Conservation (phyloP, 2,113 vertebrate genomes). For the Chloropsis cyanopogon region DNA sequence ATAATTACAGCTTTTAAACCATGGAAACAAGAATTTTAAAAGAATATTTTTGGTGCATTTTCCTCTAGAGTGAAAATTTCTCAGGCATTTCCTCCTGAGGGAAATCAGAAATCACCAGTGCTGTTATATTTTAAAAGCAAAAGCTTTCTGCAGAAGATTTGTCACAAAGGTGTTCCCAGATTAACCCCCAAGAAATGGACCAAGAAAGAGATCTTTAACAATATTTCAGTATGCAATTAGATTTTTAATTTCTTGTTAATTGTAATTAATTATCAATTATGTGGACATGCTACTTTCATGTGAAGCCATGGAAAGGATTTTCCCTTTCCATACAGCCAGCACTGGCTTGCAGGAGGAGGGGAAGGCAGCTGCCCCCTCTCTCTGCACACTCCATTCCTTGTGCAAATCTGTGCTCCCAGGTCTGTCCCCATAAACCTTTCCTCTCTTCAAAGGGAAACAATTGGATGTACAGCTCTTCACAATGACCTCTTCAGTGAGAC, state of each 20-base stretch:
- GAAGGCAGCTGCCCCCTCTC: not conserved
- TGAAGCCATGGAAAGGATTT: not conserved
- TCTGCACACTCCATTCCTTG: not conserved
- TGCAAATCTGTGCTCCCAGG: not conserved
- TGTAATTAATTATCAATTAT: not conserved
- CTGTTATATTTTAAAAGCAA: not conserved
- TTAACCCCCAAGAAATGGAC: not conserved
- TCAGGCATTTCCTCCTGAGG: not conserved
- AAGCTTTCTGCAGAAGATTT: not conserved
- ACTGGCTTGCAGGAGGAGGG: not conserved
- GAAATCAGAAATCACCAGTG: not conserved
- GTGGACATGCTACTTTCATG: not conserved
- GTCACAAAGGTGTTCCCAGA: not conserved
- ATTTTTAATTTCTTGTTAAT: not conserved
- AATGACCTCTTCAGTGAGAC: not conserved
- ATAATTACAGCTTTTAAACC: slow-evolving; percentile 42
- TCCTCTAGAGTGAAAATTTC: not conserved
- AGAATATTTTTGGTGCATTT: not conserved
- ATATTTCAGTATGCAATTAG: not conserved
- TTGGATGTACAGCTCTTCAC: not conserved
- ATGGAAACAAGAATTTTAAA: not conserved
- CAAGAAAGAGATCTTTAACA: not conserved
- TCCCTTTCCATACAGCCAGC: not conserved
- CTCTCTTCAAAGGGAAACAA: not conserved
- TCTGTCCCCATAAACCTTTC: not conserved